Evolutionary conservation across 2,113 vertebrate species (phyloP).

Genomic region (Pycnonotus jocosus): DNA sequence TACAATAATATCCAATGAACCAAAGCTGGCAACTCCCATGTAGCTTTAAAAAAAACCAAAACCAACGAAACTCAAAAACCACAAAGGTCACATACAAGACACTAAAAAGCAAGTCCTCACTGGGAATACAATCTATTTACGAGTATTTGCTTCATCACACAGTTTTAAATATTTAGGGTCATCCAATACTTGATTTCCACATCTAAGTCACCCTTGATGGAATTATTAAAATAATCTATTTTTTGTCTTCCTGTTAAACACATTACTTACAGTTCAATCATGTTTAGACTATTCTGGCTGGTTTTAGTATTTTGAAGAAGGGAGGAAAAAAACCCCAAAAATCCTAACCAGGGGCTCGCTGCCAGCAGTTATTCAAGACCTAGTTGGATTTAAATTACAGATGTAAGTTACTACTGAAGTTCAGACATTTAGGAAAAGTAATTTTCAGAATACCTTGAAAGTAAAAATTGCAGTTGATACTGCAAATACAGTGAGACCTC

Average conservation of each 20-base stretch:
- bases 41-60: background rate
- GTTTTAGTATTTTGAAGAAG: background rate
- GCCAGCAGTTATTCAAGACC: constrained; percentile 52
- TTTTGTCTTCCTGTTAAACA: background rate
- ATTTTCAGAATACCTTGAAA: constrained; percentile 35
- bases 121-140: constrained; percentile 10
- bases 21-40: background rate
- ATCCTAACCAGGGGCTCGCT: constrained; percentile 23
- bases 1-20: background rate
- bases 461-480: background rate
- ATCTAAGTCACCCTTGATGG: constrained; percentile 30
- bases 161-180: constrained; percentile 7
- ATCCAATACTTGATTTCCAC: constrained; percentile 17
- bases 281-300: constrained; percentile 5
- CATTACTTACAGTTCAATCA: constrained; percentile 12
- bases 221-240: constrained; percentile 37
- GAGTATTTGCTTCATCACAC: background rate
- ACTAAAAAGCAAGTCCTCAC: background rate
- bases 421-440: constrained; percentile 17
- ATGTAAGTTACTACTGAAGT: constrained; percentile 8
- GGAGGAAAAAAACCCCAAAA: background rate
- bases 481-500: constrained; percentile 1
- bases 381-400: background rate
- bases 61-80: background rate
- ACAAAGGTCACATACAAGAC: background rate